Percentiles rank a stretch among this genome's conserved stretches.
phyloP scores from a whole-genome alignment of 2,797 vertebrate genomes.

The Rhodeus uyekii region DNA sequence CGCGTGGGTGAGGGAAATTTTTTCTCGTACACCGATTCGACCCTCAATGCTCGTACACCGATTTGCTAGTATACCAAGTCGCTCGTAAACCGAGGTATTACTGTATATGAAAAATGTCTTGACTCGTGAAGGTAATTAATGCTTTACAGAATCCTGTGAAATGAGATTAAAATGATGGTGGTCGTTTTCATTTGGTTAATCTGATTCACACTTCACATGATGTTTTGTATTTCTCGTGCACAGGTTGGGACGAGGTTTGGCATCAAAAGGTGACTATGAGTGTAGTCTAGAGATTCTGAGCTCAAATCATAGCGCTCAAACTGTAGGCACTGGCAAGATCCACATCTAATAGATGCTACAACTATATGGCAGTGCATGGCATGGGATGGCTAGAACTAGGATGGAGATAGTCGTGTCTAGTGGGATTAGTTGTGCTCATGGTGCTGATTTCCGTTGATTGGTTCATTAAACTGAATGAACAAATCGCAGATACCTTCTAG shows the following conservation, averaged over 20 bases:
- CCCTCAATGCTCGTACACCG: too few relatives aligned
- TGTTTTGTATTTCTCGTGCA: conserved; percentile 22
- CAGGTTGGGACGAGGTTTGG: conserved; percentile 38
- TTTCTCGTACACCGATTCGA: too few relatives aligned
- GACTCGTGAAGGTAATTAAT: neutral
- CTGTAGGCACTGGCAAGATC: conserved; percentile 11
- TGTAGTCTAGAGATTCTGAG: conserved; percentile 10
- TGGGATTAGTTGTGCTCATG: conserved; percentile 19
- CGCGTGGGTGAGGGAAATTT: too few relatives aligned
- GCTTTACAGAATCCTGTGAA: neutral
- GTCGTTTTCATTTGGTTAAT: neutral
- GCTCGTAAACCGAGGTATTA: too few relatives aligned
- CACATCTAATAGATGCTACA: neutral
- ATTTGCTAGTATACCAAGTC: too few relatives aligned
- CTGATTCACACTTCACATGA: neutral
- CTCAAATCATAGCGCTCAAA: conserved; percentile 31
- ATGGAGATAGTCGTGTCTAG: conserved; percentile 9
- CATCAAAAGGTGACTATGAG: conserved; percentile 42
- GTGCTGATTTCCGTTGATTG: neutral
- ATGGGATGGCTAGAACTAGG: conserved; percentile 21
- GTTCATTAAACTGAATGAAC: too few relatives aligned
- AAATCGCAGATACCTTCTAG: neutral
- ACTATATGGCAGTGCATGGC: neutral
- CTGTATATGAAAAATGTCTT: too few relatives aligned
- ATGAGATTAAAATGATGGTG: neutral